phyloP scores from a whole-genome alignment of 2,797 vertebrate genomes.

The Cuculus canorus region DNA sequence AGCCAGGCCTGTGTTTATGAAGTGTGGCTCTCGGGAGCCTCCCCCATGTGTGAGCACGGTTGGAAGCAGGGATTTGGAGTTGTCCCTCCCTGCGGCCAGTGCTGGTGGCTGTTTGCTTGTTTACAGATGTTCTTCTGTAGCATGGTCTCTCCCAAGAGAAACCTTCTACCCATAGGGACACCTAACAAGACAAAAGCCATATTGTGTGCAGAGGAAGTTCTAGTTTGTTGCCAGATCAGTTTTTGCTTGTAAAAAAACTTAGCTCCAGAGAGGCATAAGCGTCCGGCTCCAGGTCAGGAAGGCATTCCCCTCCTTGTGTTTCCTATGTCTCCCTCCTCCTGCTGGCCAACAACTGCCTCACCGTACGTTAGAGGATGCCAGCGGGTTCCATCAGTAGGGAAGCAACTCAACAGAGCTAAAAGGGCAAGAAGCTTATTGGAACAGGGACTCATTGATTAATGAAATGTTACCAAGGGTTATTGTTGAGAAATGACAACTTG shows the following conservation, averaged over 20 bases:
- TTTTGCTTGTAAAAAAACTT: background rate
- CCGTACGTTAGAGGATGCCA: fast-evolving
- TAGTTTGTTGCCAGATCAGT: background rate
- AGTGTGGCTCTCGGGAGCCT: background rate
- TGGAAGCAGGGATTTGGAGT: background rate
- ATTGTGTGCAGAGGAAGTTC: background rate
- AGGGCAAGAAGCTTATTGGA: background rate
- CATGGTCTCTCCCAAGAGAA: background rate
- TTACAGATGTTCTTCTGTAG: background rate
- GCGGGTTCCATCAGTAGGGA: background rate
- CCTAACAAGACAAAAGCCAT: background rate
- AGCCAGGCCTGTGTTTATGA: background rate
- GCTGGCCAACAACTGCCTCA: background rate
- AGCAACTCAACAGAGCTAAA: background rate
- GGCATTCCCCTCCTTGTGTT: background rate
- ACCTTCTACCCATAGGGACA: background rate
- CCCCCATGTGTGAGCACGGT: background rate
- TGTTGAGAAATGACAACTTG: background rate
- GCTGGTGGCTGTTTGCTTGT: fast-evolving
- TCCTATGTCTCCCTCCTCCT: background rate
- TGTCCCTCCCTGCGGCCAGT: background rate
- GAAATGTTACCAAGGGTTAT: background rate
- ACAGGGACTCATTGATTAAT: background rate
- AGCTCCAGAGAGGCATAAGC: background rate
- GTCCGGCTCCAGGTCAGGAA: background rate